phyloP scores from a whole-genome alignment of 2,888 invertebrate species.

The Hyalella azteca region DNA sequence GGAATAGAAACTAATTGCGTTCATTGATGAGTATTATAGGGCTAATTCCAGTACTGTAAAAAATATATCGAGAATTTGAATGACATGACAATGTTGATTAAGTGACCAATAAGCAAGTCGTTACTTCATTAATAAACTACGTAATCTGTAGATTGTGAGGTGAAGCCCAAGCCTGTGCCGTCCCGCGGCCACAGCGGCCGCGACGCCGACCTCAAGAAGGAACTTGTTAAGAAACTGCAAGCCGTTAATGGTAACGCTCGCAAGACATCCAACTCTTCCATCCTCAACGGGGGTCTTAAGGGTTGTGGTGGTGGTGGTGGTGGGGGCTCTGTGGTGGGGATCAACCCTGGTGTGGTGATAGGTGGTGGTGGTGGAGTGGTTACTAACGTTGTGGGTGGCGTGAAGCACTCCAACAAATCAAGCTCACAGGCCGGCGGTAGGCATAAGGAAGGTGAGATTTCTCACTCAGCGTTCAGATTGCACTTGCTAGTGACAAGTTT shows the following conservation, averaged over 20 bases:
- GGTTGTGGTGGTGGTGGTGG: not conserved
- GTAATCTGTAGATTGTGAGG: slow-evolving; percentile 36
- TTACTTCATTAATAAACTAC: no score
- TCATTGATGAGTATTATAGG: no score
- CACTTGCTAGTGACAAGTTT: no score
- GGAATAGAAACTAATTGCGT: no score
- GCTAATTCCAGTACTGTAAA: no score
- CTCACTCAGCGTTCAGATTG: no score
- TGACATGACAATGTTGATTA: no score
- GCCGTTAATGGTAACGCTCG: slow-evolving; percentile 36
- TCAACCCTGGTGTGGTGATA: slow-evolving; percentile 12
- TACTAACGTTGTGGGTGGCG: not conserved
- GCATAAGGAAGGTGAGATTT: slow-evolving; percentile 1
- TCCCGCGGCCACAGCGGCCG: slow-evolving; percentile 43
- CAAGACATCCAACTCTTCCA: not conserved
- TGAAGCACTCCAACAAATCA: not conserved
- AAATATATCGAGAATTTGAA: no score
- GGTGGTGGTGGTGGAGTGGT: not conserved
- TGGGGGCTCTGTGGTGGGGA: slow-evolving; percentile 8
- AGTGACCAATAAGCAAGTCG: no score
- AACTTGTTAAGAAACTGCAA: slow-evolving; percentile 26
- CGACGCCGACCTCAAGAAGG: slow-evolving; percentile 47
- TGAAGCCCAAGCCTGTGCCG: slow-evolving; percentile 46
- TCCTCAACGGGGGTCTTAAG: not conserved
- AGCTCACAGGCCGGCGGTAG: not conserved